Conservation (phyloP, 2,888 invertebrate species). For the Nomada flava region DNA sequence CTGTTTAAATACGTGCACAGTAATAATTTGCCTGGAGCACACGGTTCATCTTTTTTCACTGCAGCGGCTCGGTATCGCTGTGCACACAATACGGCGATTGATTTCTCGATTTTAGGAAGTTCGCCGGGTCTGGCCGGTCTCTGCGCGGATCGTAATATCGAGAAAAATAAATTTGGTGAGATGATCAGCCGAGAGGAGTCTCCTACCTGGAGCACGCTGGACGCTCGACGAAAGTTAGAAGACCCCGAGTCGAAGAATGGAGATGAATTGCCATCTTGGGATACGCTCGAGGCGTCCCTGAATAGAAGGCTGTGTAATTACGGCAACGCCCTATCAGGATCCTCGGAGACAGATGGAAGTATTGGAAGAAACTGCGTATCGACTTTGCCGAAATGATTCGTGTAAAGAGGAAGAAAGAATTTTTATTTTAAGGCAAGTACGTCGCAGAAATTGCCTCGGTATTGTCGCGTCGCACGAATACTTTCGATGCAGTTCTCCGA, state of each 20-base stretch:
- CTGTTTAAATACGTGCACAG: background rate
- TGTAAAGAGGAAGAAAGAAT: constrained; percentile 42
- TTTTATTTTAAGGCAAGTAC: constrained; percentile 11
- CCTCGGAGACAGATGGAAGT: constrained; percentile 60
- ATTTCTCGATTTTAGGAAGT: constrained; percentile 67
- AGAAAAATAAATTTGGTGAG: constrained; percentile 72
- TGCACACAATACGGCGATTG: constrained; percentile 46
- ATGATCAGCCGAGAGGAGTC: constrained; percentile 77
- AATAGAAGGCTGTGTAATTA: constrained; percentile 75
- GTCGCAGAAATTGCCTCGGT: background rate
- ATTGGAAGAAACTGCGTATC: constrained; percentile 65
- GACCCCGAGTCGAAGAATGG: constrained; percentile 61
- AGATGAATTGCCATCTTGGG: constrained; percentile 77
- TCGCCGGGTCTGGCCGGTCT: constrained; percentile 75
- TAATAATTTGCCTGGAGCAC: constrained; percentile 20
- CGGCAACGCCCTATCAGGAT: constrained; percentile 65
- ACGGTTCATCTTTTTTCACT: background rate
- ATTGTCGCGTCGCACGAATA: background rate
- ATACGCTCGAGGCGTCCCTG: constrained; percentile 75
- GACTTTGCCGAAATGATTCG: constrained; percentile 20
- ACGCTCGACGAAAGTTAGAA: constrained; percentile 62
- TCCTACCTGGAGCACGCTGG: constrained; percentile 71
- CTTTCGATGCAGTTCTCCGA: background rate
- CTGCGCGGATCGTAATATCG: constrained; percentile 70
- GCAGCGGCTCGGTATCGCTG: background rate